These are phyloP conservation scores for Acipenser transmontanus DNA, from an alignment of 2,797 vertebrate species.

Conservation along the genomic window DNA sequence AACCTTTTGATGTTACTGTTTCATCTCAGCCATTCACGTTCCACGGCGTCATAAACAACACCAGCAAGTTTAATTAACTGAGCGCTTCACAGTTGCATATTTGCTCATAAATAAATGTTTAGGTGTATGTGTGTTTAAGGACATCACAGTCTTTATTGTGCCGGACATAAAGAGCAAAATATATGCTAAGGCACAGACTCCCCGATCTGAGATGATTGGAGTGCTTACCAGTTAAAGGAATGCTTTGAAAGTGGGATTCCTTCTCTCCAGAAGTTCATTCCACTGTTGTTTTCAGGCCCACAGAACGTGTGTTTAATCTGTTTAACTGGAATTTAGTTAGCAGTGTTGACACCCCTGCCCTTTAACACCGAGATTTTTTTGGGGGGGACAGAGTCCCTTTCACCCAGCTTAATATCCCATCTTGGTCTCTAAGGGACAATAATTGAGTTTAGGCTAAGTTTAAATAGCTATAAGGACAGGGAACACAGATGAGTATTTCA, in stretches of 20 bases:
- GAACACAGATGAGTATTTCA: conserved; percentile 96
- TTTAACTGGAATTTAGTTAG: conserved; percentile 92
- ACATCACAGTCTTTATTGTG: conserved; percentile 35
- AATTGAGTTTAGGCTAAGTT: conserved; percentile 99
- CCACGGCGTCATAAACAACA: not conserved
- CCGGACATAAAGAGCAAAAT: conserved; percentile 59
- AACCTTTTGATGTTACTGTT: too few relatives aligned
- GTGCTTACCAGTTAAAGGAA: conserved; percentile 73
- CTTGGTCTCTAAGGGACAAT: conserved; percentile 97
- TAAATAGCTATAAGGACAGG: conserved; percentile 94
- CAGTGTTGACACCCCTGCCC: conserved; percentile 80
- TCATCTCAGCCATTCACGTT: too few relatives aligned
- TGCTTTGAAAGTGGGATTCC: conserved; percentile 77
- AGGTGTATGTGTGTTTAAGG: conserved; percentile 23
- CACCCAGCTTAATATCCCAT: conserved; percentile 94
- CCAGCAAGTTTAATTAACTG: conserved; percentile 15
- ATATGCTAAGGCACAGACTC: conserved; percentile 58
- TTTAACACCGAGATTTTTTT: conserved; percentile 79
- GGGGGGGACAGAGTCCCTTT: conserved; percentile 74
- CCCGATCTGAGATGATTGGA: conserved; percentile 68
- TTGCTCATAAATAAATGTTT: conserved; percentile 25
- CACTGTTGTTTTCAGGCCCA: conserved; percentile 69
- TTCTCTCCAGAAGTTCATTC: conserved; percentile 67
- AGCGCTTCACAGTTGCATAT: conserved; percentile 29
- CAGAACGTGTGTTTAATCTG: conserved; percentile 83